Evolutionary conservation across 2,113 vertebrate genomes (phyloP).

Genomic region (Gallinago paraguaiae): DNA sequence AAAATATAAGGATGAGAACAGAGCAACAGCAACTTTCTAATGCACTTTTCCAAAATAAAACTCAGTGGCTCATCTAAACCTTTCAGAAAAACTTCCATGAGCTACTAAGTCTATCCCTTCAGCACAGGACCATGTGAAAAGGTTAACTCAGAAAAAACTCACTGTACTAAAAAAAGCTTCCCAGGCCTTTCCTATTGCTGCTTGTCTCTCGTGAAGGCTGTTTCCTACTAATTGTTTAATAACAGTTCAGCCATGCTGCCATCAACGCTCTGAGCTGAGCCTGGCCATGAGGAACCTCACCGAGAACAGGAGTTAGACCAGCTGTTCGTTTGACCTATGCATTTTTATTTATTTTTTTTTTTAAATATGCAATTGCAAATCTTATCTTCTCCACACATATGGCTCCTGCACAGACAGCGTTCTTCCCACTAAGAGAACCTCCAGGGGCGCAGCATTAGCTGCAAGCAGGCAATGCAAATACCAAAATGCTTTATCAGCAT

Average conservation of each 20-base stretch:
- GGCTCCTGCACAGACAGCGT: neutral
- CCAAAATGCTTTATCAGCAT: neutral
- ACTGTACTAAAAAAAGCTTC: neutral
- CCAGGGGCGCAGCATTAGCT: neutral
- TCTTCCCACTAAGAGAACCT: neutral
- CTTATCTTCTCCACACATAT: slow-evolving; percentile 47
- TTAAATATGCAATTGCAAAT: neutral
- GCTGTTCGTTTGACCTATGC: neutral
- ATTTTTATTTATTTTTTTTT: neutral
- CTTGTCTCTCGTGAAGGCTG: neutral
- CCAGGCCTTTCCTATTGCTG: neutral
- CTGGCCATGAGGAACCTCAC: neutral
- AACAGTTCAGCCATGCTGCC: neutral
- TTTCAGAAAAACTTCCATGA: neutral
- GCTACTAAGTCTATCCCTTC: neutral
- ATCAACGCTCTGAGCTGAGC: neutral
- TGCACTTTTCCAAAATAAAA: neutral
- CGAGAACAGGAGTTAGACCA: neutral
- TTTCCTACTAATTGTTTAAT: neutral
- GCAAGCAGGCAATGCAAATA: slow-evolving; percentile 17
- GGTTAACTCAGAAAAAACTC: neutral
- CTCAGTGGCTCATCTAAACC: neutral
- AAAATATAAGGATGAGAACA: neutral
- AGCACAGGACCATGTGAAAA: neutral
- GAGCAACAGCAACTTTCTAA: neutral